A percentile compares a stretch with the other conserved stretches of the same genome.
Conservation (phyloP, 2,888 invertebrate genomes). For the Thelaira solivaga region DNA sequence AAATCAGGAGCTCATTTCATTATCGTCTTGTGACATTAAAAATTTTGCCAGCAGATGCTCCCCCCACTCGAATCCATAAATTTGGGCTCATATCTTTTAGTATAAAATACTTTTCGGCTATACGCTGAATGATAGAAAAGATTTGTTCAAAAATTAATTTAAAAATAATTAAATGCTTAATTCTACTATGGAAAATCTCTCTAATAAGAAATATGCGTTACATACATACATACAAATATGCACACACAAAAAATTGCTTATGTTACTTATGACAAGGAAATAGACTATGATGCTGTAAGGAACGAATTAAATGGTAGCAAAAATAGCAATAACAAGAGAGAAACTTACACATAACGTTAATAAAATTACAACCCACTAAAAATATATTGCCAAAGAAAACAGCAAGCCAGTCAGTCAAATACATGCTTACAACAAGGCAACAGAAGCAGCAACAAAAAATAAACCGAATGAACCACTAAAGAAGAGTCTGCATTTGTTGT, state of each 20-base stretch:
- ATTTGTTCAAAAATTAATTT: no score
- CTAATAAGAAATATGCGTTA: background rate
- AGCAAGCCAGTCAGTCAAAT: background rate
- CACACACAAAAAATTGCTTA: background rate
- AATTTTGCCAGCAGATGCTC: no score
- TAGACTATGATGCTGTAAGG: conserved; percentile 8
- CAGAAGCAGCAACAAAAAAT: no score
- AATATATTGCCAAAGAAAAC: background rate
- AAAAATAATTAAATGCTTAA: no score
- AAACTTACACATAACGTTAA: background rate
- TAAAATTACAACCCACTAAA: background rate
- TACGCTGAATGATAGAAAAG: no score
- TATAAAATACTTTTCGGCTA: no score
- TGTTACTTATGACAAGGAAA: conserved; percentile 45
- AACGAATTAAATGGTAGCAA: conserved; percentile 19
- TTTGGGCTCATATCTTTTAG: no score
- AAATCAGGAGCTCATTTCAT: no score
- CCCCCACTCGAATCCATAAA: no score
- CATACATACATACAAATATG: no score
- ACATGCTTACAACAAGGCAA: conserved; percentile 5
- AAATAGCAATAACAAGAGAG: background rate
- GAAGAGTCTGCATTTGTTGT: conserved; percentile 6
- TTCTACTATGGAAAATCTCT: background rate
- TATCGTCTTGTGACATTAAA: no score
- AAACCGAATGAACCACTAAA: conserved; percentile 24